phyloP scores from a whole-genome alignment of 2,113 vertebrate genomes.

The Gorilla gorilla region DNA sequence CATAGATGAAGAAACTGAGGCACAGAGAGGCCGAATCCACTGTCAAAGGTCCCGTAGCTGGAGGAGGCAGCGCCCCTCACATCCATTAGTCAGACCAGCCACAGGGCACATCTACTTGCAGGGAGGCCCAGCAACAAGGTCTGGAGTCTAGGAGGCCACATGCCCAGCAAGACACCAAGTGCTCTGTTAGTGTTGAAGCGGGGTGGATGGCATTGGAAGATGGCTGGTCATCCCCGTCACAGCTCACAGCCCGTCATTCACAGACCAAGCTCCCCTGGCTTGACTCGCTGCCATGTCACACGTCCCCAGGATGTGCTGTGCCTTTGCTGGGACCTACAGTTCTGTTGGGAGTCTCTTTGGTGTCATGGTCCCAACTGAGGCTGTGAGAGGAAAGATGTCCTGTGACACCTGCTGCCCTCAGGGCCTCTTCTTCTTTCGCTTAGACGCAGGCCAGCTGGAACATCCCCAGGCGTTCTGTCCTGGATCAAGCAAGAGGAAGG shows the following conservation, averaged over 20 bases:
- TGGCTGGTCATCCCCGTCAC: neutral
- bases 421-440: neutral
- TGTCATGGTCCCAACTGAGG: neutral
- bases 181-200: neutral
- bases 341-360: neutral
- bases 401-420: neutral
- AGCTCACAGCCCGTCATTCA: neutral
- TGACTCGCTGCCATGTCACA: neutral
- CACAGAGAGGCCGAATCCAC: neutral
- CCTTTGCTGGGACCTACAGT: neutral
- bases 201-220: neutral
- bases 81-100: neutral
- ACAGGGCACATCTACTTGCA: neutral
- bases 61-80: neutral
- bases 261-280: too few relatives aligned
- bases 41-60: neutral
- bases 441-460: constrained; percentile 68
- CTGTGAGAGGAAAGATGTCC: neutral
- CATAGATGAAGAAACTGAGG: neutral
- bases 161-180: neutral
- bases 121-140: neutral
- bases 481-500: constrained; percentile 83
- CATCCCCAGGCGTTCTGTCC: constrained; percentile 72
- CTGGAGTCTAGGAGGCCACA: neutral
- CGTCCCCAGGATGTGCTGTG: neutral